Evolutionary conservation across 2,797 vertebrate genomes (phyloP).

Genomic region (Pseudomugil gertrudae): DNA sequence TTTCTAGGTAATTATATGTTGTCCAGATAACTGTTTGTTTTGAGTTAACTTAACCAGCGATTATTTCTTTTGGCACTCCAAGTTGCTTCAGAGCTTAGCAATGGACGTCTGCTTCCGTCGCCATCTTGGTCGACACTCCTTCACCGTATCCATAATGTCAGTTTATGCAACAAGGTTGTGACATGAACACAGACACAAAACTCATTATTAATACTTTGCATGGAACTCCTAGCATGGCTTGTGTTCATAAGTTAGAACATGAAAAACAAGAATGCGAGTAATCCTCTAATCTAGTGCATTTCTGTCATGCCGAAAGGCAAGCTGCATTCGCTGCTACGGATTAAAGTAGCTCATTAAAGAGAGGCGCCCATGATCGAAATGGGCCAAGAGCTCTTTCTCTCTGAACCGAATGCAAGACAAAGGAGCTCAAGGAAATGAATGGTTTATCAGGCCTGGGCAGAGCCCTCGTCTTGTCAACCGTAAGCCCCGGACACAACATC

Average conservation of each 20-base stretch:
- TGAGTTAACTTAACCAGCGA: no score
- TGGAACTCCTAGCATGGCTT: conserved; percentile 62
- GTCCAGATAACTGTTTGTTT: no score
- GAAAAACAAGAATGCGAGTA: conserved; percentile 77
- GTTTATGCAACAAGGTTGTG: conserved; percentile 18
- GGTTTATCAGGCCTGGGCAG: conserved; percentile 82
- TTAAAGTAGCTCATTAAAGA: conserved; percentile 84
- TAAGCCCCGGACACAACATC: conserved; percentile 75
- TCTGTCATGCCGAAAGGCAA: conserved; percentile 71
- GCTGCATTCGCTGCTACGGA: conserved; percentile 68
- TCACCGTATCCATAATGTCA: no score
- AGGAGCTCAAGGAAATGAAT: conserved; percentile 78
- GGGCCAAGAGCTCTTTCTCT: conserved; percentile 78
- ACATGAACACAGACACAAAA: conserved; percentile 28
- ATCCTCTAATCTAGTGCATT: conserved; percentile 82
- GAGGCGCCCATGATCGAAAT: conserved; percentile 82
- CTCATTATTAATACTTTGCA: conserved; percentile 51
- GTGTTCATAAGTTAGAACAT: conserved; percentile 77
- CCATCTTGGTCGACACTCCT: no score
- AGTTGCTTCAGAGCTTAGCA: no score
- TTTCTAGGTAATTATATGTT: no score
- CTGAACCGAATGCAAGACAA: conserved; percentile 80
- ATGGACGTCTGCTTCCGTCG: no score
- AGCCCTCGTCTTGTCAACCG: conserved; percentile 68
- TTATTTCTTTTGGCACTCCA: no score